phyloP scores from a whole-genome alignment of 92 coral and sea anemone species.

The Chrysogorgia sp. region DNA sequence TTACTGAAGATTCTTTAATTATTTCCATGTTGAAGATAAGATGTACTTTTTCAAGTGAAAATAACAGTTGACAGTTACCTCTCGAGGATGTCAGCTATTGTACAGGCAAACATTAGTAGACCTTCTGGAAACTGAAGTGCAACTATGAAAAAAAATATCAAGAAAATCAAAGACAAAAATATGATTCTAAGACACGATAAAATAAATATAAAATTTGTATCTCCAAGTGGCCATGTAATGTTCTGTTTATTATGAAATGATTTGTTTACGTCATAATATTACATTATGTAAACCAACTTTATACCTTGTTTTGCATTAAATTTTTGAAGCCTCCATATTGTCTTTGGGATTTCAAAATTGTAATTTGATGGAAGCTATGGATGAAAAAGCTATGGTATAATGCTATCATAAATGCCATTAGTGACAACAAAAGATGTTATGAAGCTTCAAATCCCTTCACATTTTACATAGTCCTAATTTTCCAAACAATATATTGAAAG shows the following conservation, averaged over 20 bases:
- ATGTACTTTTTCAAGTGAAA: background rate
- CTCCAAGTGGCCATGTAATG: no score
- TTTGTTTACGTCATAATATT: no score
- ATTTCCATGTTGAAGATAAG: no score
- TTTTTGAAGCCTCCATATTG: slow-evolving; percentile 91
- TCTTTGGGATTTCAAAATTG: slow-evolving; percentile 92
- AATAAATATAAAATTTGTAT: no score
- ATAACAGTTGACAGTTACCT: slow-evolving; percentile 65
- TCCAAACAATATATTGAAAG: background rate
- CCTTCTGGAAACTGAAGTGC: slow-evolving; percentile 99
- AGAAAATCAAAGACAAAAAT: no score
- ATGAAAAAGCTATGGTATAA: background rate
- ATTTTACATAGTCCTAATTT: background rate
- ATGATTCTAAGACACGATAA: no score
- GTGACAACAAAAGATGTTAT: no score
- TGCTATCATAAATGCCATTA: no score
- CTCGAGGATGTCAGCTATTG: slow-evolving; percentile 92
- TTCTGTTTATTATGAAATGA: no score
- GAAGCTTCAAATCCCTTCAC: no score
- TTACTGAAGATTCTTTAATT: no score
- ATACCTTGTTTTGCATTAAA: slow-evolving; percentile 79
- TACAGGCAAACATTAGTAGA: slow-evolving; percentile 88
- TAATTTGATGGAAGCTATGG: slow-evolving; percentile 86
- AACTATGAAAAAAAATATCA: slow-evolving; percentile 52
- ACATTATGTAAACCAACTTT: background rate